Evolutionary conservation across 2,797 vertebrate genomes (phyloP), one percentile per base, ranked within the genome.

Genomic region (Neosalanx taihuensis): DNA sequence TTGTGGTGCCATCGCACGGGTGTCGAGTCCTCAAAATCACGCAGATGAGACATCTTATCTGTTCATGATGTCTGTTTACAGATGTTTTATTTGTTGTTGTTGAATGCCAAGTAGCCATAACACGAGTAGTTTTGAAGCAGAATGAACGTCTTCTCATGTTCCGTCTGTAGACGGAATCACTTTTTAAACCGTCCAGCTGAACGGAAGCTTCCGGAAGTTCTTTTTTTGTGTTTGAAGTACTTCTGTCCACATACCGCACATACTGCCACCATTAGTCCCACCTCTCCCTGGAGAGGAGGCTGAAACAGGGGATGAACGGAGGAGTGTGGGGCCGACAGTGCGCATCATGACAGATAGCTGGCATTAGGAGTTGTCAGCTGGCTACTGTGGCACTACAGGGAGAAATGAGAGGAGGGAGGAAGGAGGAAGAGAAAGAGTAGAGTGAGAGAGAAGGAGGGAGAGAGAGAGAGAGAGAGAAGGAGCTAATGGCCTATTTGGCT

Each of bases 341-440:
- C 84, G 78, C 78, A 76, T 90, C 81, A 86, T 95, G 92, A 93
- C 91, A 88, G 90, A 93, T 93, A 89, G 85, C 90, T 93, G 93
- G 93, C 94, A 93, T 94, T 95, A 94, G 92, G 90, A 91, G 85
- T 90, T 91, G 90, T 93, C 92, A 94, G 93, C 94, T 95, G 94
- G 91, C 89, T 90, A 90, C 90, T 90, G 88, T 90, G 87, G 89
- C 89, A 89, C 91, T 89, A 89, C 87, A 83, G 84, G 86, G 83
- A 87, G 84, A 81, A 77, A 76, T 69, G 64, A 61, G 18, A 20
- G 46, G 69, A 63, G 77, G 76, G 72, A 62, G 68, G 56, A 64
- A 56, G 64, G 84, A 84, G 86, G 79, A 82, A 85, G 82, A 76
- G 77, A 77, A 67, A 74, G 61, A 30, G 26, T 13, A 67, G 63